These are phyloP conservation scores for Gerris buenoi DNA, from an alignment of 1,140 invertebrate species.

Conservation along the genomic window DNA sequence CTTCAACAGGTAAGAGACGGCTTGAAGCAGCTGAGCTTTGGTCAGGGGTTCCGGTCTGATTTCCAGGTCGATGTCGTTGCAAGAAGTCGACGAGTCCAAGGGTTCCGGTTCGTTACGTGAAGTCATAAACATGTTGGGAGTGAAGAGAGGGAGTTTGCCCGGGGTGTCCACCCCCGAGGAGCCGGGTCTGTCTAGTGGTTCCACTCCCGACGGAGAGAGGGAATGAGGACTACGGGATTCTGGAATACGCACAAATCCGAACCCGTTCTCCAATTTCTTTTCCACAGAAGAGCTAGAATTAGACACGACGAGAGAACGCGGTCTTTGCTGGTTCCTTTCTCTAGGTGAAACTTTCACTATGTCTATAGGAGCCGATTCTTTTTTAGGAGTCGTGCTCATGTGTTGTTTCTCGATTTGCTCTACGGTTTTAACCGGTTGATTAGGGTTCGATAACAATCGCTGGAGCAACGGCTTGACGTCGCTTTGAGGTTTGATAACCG, in stretches of 20 bases:
- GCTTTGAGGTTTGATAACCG: not conserved
- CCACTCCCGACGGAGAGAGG: not conserved
- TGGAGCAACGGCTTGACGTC: slow-evolving; percentile 17
- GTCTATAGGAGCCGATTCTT: slow-evolving; percentile 20
- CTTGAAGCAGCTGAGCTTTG: slow-evolving; percentile 71
- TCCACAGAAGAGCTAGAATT: not conserved
- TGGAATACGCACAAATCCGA: not conserved
- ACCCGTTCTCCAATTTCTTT: not conserved
- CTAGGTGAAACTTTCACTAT: no score
- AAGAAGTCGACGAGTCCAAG: not conserved
- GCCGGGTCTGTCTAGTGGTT: not conserved
- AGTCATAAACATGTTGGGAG: slow-evolving; percentile 64
- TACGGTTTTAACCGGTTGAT: slow-evolving; percentile 61
- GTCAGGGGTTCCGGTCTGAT: slow-evolving; percentile 43
- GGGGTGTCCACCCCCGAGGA: slow-evolving; percentile 30
- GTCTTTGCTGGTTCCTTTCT: not conserved
- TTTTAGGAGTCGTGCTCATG: slow-evolving; percentile 48
- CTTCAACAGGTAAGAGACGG: slow-evolving; percentile 69
- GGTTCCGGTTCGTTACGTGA: slow-evolving; percentile 22
- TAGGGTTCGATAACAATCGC: slow-evolving; percentile 55
- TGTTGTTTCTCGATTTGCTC: slow-evolving; percentile 81
- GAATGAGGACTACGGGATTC: slow-evolving; percentile 3
- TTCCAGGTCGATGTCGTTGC: not conserved
- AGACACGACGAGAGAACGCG: not conserved
- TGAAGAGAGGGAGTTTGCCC: slow-evolving; percentile 55